These are phyloP conservation scores for Campopleginae sp. DNA, from an alignment of 2,888 invertebrate species.

Conservation along the genomic window DNA sequence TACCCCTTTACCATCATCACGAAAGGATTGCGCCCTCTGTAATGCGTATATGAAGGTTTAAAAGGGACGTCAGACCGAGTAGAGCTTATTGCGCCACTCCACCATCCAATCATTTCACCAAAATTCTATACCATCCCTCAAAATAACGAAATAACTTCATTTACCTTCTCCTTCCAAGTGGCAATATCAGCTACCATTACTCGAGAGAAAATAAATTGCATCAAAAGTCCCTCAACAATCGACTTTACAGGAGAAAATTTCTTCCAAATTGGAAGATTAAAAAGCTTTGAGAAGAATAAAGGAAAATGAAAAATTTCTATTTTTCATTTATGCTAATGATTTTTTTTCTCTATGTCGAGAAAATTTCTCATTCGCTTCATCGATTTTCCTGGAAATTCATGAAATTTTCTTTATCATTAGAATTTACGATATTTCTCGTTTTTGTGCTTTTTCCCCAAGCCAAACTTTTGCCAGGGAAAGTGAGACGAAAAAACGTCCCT, in stretches of 20 bases:
- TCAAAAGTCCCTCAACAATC: background rate
- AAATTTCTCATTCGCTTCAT: background rate
- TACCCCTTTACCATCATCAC: slow-evolving; percentile 24
- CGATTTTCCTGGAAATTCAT: background rate
- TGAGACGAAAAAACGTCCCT: background rate
- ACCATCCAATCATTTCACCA: background rate
- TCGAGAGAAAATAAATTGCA: background rate
- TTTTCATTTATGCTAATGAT: background rate
- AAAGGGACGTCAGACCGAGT: background rate
- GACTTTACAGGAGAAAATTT: background rate
- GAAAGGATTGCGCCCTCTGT: slow-evolving; percentile 8
- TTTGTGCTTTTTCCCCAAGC: background rate
- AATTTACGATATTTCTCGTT: background rate
- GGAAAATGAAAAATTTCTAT: background rate
- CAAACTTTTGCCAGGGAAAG: background rate
- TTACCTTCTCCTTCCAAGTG: background rate
- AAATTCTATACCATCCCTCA: background rate
- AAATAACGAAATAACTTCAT: background rate
- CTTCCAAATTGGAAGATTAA: background rate
- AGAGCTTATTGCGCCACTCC: background rate
- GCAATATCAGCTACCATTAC: background rate
- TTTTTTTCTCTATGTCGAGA: background rate
- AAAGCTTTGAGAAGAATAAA: background rate
- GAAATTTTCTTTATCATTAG: background rate
- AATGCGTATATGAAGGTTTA: background rate